Evolutionary conservation across 2,888 invertebrate species (phyloP).

Genomic region (Desoria tigrina): DNA sequence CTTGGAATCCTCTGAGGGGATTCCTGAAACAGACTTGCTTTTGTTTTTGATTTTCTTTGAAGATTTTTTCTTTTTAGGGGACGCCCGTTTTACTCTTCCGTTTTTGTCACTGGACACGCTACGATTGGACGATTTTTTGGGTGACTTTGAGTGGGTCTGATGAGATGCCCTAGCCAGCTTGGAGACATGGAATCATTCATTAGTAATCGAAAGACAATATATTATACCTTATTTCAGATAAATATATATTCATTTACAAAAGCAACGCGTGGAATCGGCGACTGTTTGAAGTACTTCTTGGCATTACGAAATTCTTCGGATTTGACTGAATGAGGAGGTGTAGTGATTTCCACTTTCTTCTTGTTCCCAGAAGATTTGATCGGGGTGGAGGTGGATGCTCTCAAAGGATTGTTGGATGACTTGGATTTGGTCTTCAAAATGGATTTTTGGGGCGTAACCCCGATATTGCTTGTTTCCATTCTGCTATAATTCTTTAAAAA

Average conservation of each 20-base stretch:
- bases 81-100: not conserved
- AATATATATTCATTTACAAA: too few species aligned
- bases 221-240: too few species aligned
- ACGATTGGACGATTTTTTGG: too few species aligned
- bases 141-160: too few species aligned
- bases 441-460: too few species aligned
- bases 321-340: conserved; percentile 9
- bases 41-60: conserved; percentile 6
- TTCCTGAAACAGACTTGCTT: conserved; percentile 1
- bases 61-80: not conserved
- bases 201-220: too few species aligned
- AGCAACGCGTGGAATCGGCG: conserved; percentile 11
- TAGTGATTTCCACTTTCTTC: conserved; percentile 13
- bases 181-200: too few species aligned
- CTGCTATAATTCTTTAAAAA: too few species aligned
- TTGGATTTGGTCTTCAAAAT: conserved; percentile 2
- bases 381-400: too few species aligned
- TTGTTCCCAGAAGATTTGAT: not conserved
- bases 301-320: not conserved
- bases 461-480: too few species aligned
- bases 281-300: not conserved
- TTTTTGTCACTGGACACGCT: not conserved
- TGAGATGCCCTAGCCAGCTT: too few species aligned
- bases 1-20: not conserved
- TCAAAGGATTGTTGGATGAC: not conserved